Evolutionary conservation across 2,797 vertebrate genomes (phyloP), one percentile per base, ranked within the genome.

Genomic region (Argentina silus): DNA sequence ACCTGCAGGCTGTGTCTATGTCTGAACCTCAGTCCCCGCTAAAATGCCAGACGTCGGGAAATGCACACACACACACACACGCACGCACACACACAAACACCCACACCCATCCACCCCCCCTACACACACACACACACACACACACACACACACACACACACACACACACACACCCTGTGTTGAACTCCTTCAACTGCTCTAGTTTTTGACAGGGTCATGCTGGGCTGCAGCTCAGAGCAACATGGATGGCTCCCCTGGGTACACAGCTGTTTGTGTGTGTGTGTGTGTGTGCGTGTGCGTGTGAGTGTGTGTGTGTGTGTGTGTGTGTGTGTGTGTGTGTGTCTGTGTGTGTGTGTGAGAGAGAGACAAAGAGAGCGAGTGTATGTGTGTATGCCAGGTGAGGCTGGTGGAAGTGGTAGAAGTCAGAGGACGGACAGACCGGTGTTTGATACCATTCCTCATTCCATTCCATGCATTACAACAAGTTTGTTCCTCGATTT

Each of bases 1-100:
- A 75, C 79, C 79, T 66, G 70, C 68, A 79, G 72, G 71, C 48
- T n/a, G 8, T 69, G 74, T 65, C 69, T 55, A 48, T 70, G 70
- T 75, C 73, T 78, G 51, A 56, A 61, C 72, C 11, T 67, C 61
- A 43, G 60, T 45, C 61, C 66, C 64, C 17, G 17, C 70, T 56
- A 36, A 57, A 53, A 64, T 73, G 61, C 50, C 61, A 65, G 42
- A 44, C 11, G 23, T 62, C 59, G 55, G 17, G 63, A 48, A 57
- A 73, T 59, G 53, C 56, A 70, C 8, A 19, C 36, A 14, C 17
- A 17, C 60, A 43, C 69, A 50, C 69, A n/a, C 45, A 19, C 70
- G 51, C 60, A 36, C 56, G 15, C 68, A 44, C 67, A 43, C n/a
- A 19, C 55, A 43, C 53, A 55, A 9, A 9, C 7, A 8, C 7